These are phyloP conservation scores for Atta cephalotes DNA, from an alignment of 1,140 invertebrate genomes.

Conservation along the genomic window DNA sequence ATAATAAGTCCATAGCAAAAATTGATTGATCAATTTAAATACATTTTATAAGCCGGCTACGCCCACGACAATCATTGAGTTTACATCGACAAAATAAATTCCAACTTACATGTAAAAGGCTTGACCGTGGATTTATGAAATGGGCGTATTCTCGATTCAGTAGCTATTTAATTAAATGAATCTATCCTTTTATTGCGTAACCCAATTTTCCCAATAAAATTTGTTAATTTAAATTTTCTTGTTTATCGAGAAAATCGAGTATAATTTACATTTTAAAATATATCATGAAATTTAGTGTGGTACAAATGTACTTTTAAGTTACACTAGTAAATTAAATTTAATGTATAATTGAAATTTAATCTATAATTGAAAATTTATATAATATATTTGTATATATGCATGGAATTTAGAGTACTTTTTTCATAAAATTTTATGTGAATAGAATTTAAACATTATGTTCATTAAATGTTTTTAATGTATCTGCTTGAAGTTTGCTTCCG, in stretches of 20 bases:
- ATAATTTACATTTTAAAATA: background rate
- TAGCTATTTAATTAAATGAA: conserved; percentile 20
- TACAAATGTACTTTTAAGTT: too few relatives aligned
- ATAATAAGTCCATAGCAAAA: conserved; percentile 9
- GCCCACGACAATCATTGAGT: conserved; percentile 6
- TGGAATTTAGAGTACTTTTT: too few relatives aligned
- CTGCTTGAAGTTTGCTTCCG: too few relatives aligned
- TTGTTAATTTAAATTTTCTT: conserved; percentile 15
- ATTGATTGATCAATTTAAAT: conserved; percentile 44
- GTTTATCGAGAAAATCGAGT: background rate
- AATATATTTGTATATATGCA: too few relatives aligned
- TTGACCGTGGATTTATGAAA: conserved; percentile 33
- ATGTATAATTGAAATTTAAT: too few relatives aligned
- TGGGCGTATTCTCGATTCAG: conserved; percentile 16
- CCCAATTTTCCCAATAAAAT: conserved; percentile 13
- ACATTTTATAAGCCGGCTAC: conserved; percentile 24
- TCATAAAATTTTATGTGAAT: too few relatives aligned
- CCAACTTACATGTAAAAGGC: conserved; percentile 12
- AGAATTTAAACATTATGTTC: too few relatives aligned
- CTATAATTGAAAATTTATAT: too few relatives aligned
- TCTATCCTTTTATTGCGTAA: conserved; percentile 15
- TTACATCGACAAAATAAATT: conserved; percentile 16
- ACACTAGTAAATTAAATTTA: too few relatives aligned
- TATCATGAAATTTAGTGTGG: too few relatives aligned
- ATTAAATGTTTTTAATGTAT: too few relatives aligned